These are phyloP conservation scores for Drosophila dunni DNA, from an alignment of 1,140 invertebrate genomes.

Conservation along the genomic window DNA sequence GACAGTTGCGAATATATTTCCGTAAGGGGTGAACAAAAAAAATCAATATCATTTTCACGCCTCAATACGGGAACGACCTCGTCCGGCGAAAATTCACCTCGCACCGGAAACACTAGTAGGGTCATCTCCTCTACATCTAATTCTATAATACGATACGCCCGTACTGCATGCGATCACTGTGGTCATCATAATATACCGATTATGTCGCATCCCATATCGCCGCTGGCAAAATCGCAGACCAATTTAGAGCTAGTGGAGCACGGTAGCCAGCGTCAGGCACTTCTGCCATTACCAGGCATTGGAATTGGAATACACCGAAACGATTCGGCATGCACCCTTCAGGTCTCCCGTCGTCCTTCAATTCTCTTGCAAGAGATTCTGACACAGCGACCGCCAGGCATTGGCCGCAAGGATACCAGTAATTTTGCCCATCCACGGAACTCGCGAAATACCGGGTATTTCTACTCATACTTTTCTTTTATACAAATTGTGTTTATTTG, in stretches of 20 bases:
- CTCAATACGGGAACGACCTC: constrained; percentile 32
- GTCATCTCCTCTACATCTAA: constrained; percentile 44
- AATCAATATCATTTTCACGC: constrained; percentile 72
- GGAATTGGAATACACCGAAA: constrained; percentile 52
- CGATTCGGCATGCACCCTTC: constrained; percentile 70
- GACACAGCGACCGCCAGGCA: constrained; percentile 82
- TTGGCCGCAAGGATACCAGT: constrained; percentile 77
- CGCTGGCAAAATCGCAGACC: constrained; percentile 77
- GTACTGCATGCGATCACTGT: constrained; percentile 77
- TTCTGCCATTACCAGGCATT: constrained; percentile 57
- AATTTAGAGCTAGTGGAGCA: constrained; percentile 75
- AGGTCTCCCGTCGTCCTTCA: constrained; percentile 78
- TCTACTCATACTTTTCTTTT: neutral
- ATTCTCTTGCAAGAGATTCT: constrained; percentile 80
- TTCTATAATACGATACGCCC: constrained; percentile 67
- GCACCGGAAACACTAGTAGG: constrained; percentile 19
- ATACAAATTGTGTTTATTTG: neutral
- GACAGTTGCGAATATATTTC: constrained; percentile 69
- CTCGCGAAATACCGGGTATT: constrained; percentile 72
- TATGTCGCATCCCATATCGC: constrained; percentile 80
- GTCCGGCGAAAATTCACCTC: constrained; percentile 23
- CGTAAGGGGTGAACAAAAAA: constrained; percentile 65
- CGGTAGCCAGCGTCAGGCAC: constrained; percentile 63
- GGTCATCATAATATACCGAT: constrained; percentile 76
- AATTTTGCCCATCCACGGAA: constrained; percentile 50